Conservation (phyloP, 2,888 invertebrate species). For the Phortica magna region DNA sequence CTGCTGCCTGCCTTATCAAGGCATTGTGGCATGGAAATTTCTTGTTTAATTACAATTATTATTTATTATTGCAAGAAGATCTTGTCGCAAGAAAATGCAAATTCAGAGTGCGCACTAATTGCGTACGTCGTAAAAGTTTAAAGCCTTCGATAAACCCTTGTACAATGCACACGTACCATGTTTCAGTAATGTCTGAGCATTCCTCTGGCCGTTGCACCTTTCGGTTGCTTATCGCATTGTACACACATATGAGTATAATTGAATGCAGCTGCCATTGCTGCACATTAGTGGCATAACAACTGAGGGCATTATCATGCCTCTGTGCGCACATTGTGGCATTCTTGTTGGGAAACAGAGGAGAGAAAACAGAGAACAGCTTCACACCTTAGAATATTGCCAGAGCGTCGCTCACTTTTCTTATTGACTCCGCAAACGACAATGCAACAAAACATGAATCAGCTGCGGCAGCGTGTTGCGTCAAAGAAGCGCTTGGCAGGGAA, state of each 20-base stretch:
- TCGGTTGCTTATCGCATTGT: not conserved
- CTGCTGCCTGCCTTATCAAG: too few species aligned
- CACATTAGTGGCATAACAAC: slow-evolving; percentile 32
- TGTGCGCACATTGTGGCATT: not conserved
- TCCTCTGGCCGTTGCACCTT: not conserved
- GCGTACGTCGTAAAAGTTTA: too few species aligned
- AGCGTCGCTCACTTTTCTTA: not conserved
- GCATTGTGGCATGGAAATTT: too few species aligned
- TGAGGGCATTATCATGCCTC: not conserved
- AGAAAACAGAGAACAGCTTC: too few species aligned
- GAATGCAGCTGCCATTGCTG: slow-evolving; percentile 42
- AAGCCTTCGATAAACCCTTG: too few species aligned
- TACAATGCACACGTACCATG: too few species aligned
- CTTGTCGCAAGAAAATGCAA: too few species aligned
- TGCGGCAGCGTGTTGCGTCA: slow-evolving; percentile 56
- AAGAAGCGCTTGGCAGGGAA: not conserved
- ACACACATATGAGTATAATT: slow-evolving; percentile 9
- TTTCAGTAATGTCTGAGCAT: not conserved
- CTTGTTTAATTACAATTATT: too few species aligned
- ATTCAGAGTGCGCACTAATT: too few species aligned
- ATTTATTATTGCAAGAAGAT: too few species aligned
- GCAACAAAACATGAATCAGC: slow-evolving; percentile 63
- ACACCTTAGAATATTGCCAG: too few species aligned
- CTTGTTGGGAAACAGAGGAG: not conserved
- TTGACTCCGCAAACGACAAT: slow-evolving; percentile 21